phyloP scores from a whole-genome alignment of 2,113 vertebrate genomes.

The Atractosteus spatula region DNA sequence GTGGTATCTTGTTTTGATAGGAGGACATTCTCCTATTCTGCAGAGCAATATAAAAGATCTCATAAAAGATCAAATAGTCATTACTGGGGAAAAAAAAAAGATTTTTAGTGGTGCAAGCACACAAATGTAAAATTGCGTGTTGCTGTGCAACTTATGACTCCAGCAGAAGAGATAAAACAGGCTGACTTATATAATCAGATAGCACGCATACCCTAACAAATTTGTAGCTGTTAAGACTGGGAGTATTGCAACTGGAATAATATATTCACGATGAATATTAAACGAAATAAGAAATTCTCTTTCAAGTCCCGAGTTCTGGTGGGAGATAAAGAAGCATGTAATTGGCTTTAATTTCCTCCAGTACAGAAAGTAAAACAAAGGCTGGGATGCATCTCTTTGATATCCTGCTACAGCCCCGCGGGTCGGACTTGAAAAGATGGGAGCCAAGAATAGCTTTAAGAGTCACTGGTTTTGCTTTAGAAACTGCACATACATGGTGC shows the following conservation, averaged over 20 bases:
- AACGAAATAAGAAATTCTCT: slow-evolving; percentile 65
- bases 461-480: background rate
- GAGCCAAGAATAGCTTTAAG: background rate
- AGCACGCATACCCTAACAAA: slow-evolving; percentile 36
- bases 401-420: slow-evolving; percentile 6
- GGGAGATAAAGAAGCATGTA: slow-evolving; percentile 49
- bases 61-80: too few relatives aligned
- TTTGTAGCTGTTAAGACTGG: slow-evolving; percentile 39
- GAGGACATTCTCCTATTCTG: too few relatives aligned
- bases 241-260: slow-evolving; percentile 31
- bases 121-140: background rate
- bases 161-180: slow-evolving; percentile 14
- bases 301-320: slow-evolving; percentile 60
- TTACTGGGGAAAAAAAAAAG: background rate
- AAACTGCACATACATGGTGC: too few relatives aligned
- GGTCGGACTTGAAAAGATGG: background rate
- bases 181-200: slow-evolving; percentile 39
- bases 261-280: slow-evolving; percentile 66
- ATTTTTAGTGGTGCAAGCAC: slow-evolving; percentile 9
- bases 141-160: background rate
- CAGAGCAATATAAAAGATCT: too few relatives aligned
- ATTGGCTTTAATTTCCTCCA: slow-evolving; percentile 55
- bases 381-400: background rate
- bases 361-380: slow-evolving; percentile 15
- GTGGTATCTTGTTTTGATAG: too few relatives aligned